Conservation (phyloP, 2,797 vertebrate species). For the Schizothorax lantsangensis region DNA sequence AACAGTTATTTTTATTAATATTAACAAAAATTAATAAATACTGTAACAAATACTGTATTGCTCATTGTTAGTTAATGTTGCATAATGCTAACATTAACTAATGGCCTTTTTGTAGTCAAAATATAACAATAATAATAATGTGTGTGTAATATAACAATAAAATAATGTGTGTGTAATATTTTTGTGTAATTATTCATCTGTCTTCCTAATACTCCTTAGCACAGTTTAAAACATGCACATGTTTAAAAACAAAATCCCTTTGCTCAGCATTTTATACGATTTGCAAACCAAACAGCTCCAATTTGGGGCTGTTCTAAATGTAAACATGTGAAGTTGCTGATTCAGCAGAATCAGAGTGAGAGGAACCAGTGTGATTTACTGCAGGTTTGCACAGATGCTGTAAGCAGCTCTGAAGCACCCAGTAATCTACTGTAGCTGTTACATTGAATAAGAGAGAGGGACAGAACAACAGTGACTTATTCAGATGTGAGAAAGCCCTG, state of each 20-base stretch:
- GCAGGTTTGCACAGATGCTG: neutral
- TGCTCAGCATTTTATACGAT: neutral
- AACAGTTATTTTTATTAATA: too few species aligned
- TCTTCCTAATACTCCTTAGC: neutral
- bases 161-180: neutral
- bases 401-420: neutral
- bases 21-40: too few species aligned
- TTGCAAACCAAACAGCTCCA: neutral
- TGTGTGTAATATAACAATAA: neutral
- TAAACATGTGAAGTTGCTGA: neutral
- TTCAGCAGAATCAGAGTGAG: neutral
- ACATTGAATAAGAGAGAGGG: neutral
- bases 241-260: neutral
- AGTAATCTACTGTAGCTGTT: neutral
- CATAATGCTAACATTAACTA: neutral
- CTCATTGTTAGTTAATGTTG: neutral
- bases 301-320: neutral
- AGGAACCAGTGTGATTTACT: neutral
- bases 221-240: neutral
- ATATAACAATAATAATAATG: neutral
- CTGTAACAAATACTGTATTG: neutral
- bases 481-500: neutral
- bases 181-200: neutral
- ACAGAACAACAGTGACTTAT: neutral
- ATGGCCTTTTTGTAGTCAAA: neutral